Evolutionary conservation across 2,888 invertebrate species (phyloP), one percentile per base, ranked within the genome.

Genomic region (Acronicta aceris): DNA sequence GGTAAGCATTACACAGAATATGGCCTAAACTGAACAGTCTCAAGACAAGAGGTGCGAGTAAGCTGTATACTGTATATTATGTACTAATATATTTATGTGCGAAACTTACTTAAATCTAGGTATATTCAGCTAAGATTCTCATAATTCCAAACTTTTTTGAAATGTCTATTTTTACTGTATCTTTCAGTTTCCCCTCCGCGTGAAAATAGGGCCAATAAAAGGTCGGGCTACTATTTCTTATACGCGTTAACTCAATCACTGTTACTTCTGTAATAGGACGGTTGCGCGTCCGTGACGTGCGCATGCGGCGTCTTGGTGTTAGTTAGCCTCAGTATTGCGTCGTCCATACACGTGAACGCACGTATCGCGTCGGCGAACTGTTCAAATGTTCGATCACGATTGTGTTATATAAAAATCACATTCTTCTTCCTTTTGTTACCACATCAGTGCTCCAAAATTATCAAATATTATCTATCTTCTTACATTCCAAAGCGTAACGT

Each of bases 381-480:
- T 48, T 71, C 59, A 48, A 25, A 66, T 72, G 66, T 65, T 70
- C 77, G 76, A 69, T 75, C 70, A 74, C 86, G 85, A 78, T 75
- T 76, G 84, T 84, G 88, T 89, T 89, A 87, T 75, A 87, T 87
- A 88, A 89, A 87, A 82, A 80, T 78, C 74, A 72, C 76, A 77
- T 80, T 81, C 75, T 70, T 76, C 77, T 69, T 68, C 65, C 74
- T 62, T 78, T 74, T 67, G 58, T 65, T 59, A 68, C 71, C 54
- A 63, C 58, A 67, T 62, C 71, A 78, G 81, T 81, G 81, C 56
- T 70, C 17, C 58, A 54, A 75, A 56, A 73, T 49, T 52, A 63
- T 60, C 52, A 54, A 60, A 62, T 51, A 41, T 52, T 41, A 59
- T 13, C 56, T 50, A 54, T 65, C 53, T 67, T 56, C 41, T 63